These are phyloP conservation scores for Diacarnus erythraeanus DNA, from an alignment of 37 sponge, comb jelly and placozoan genomes.

Conservation along the genomic window DNA sequence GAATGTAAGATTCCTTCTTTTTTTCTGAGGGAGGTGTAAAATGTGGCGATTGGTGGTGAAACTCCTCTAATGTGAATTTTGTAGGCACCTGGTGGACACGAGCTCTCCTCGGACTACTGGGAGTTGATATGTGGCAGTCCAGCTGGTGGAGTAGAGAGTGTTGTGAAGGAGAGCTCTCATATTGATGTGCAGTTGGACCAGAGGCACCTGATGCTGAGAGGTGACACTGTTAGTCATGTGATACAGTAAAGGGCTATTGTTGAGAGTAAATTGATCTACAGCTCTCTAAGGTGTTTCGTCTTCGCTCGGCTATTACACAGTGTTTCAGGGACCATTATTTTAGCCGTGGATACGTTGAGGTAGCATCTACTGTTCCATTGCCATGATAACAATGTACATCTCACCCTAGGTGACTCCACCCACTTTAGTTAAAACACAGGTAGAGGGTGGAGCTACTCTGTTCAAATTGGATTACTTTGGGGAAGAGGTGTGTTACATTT, in stretches of 20 bases:
- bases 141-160: slow-evolving; percentile 92
- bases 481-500: slow-evolving; percentile 91
- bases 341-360: slow-evolving; percentile 91
- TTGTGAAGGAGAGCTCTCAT: slow-evolving; percentile 83
- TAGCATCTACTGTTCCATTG: no score
- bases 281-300: slow-evolving; percentile 75
- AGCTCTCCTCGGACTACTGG: slow-evolving; percentile 95
- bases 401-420: slow-evolving; percentile 88
- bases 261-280: slow-evolving; percentile 12
- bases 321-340: slow-evolving; percentile 96
- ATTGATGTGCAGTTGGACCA: slow-evolving; percentile 92
- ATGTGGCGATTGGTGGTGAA: neutral
- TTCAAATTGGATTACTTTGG: slow-evolving; percentile 99
- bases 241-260: neutral
- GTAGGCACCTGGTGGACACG: slow-evolving; percentile 98
- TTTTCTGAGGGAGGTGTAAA: neutral
- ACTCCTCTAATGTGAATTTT: no score
- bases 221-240: slow-evolving; percentile 67
- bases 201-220: slow-evolving; percentile 90
- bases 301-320: slow-evolving; percentile 73
- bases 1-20: slow-evolving; percentile 43
- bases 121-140: slow-evolving; percentile 90
- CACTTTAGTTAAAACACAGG: slow-evolving; percentile 94
- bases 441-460: slow-evolving; percentile 97
- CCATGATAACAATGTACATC: neutral